Evolutionary conservation across 2,113 vertebrate species (phyloP), one percentile per base, ranked within the genome.

Genomic region (Spea bombifrons): DNA sequence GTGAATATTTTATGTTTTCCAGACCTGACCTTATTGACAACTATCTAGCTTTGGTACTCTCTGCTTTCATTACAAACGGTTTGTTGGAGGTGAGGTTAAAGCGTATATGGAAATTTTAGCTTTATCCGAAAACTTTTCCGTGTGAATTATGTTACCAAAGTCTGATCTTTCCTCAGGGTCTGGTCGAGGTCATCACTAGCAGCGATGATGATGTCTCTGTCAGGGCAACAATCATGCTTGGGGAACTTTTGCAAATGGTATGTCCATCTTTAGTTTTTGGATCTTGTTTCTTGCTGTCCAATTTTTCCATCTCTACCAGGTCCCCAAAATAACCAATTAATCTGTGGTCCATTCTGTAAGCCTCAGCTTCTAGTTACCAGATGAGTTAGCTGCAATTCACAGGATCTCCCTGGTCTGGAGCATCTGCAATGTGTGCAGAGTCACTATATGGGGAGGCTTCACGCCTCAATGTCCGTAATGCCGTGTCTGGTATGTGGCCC

Each of bases 11-110:
- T 45, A 69, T 81, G 70, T 83, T 49, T 76, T 76, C 69, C 81
- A 99, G 97, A 82, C 95, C 97, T 82, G 97, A 99, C 87, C 92
- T 99, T 81, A 98, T 99, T 94, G 97, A 99, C 90, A 99, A 98
- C 89, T 99, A 99, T 66, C 92, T 99, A 85, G 96, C 96, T 43
- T 91, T 99, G 85, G 91, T 99, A 79, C 94, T 99, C 6, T 98
- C 96, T 69, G 94, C 96, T 70, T 99, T 99, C 88, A 97, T 99
- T 89, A 90, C 88, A 82, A 96, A 97, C 82, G 95, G 96, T 77
- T 92, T 99, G 85, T 88, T 99, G 81, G 96, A 99, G 92, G 97
- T 98, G 92, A 88, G 12, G 70, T 13, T 2, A 65, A 3, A 8
- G 2, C 45, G 43, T 13, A 67, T 7, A 2, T 8, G n/a, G 61